A percentile compares a stretch with the other conserved stretches of the same genome.
phyloP scores from a whole-genome alignment of 2,888 invertebrate genomes.

The Pyrochroa serraticornis region DNA sequence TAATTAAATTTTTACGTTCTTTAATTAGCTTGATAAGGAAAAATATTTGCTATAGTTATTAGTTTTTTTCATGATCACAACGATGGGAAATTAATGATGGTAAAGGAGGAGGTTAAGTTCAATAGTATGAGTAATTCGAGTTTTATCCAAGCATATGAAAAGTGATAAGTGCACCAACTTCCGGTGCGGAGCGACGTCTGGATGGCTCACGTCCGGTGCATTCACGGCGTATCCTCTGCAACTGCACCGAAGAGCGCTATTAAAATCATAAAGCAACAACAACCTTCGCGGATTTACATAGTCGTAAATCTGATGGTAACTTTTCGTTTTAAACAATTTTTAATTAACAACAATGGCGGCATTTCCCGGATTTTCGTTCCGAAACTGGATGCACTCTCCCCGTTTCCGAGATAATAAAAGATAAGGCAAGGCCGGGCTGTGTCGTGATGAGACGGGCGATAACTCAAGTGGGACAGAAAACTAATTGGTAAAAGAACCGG shows the following conservation, averaged over 20 bases:
- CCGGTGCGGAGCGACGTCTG: conserved; percentile 48
- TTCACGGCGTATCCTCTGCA: conserved; percentile 46
- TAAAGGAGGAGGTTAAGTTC: too few species aligned
- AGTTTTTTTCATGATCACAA: too few species aligned
- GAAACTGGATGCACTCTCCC: too few species aligned
- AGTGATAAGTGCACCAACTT: conserved; percentile 35
- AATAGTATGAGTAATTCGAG: too few species aligned
- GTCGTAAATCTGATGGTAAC: conserved; percentile 14
- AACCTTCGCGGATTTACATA: conserved; percentile 12
- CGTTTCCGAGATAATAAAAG: conserved; percentile 8
- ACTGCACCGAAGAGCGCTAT: background rate
- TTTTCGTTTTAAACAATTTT: conserved; percentile 17
- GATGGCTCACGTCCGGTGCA: conserved; percentile 52
- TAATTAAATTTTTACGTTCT: too few species aligned
- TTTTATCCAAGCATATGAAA: conserved; percentile 2
- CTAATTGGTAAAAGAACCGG: conserved; percentile 53
- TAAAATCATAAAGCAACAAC: conserved; percentile 4
- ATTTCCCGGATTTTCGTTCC: too few species aligned
- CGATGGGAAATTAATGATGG: too few species aligned
- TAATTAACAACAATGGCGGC: conserved; percentile 8
- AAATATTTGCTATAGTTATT: too few species aligned
- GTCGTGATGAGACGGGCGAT: conserved; percentile 24
- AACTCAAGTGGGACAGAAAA: conserved; percentile 45
- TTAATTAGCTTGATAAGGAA: too few species aligned
- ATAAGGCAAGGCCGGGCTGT: conserved; percentile 28